Evolutionary conservation across 2,113 vertebrate genomes (phyloP), one percentile per base, ranked within the genome.

Genomic region (Aramus guarauna): DNA sequence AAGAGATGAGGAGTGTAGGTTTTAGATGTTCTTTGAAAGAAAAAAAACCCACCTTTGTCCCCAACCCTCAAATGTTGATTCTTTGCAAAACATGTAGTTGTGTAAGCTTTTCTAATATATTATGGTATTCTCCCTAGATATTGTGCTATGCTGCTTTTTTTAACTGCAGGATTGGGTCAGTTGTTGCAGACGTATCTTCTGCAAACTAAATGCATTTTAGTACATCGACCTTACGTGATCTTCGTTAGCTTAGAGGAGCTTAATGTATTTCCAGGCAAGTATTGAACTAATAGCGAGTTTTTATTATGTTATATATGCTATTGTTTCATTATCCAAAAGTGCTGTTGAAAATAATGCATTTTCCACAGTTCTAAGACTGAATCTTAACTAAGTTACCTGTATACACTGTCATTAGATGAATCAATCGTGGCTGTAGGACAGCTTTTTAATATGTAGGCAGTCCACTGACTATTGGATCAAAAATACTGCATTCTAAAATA

Each of bases 91-190:
- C 7, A 41, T 60, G n/a, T 73, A 8, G 18, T 66, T 84, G 8
- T 83, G 14, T 64, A 68, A 55, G 11, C 27, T 78, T 53, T 78
- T 74, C 81, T 95, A 82, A 94, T 67, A 29, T 63, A 15, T 62
- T 24, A 4, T 72, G 71, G 1, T 77, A 43, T 95, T 97, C 63
- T 68, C 77, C 24, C 79, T 78, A 99, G 98, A 45, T 98, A 98
- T 53, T 98, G 97, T 71, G 98, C 98, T 45, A 92, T 95, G 96
- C 75, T 98, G 97, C 27, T 98, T 30, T 59, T 98, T 91, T 56
- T 98, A 92, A 97, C 96, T 29, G 98, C 75, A 62, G 98, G 98
- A 43, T 45, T 99, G 89, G 98, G 98, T 19, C 98, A 98, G 76
- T 91, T 98, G 55, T 91, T 99, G 63, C 50, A 90, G 86, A 56